A percentile compares a stretch with the other conserved stretches of the same genome.
Evolutionary conservation across 1,140 invertebrate species (phyloP).

Genomic region (Papilio machaon): DNA sequence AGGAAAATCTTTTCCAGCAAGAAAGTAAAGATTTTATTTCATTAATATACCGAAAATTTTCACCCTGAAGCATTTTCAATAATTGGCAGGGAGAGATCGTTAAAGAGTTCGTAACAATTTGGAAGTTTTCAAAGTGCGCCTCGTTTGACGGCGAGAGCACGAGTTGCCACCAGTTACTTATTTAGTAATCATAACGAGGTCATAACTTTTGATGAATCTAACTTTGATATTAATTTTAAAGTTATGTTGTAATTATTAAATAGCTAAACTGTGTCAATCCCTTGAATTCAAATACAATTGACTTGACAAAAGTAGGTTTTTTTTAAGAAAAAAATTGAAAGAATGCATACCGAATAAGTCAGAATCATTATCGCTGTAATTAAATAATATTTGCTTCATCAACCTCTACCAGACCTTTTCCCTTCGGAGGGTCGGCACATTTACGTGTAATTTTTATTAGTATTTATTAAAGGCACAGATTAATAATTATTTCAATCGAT

Average conservation of each 20-base stretch:
- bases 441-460: no score
- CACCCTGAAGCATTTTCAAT: background rate
- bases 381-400: no score
- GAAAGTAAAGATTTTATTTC: background rate
- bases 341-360: no score
- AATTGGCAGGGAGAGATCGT: background rate
- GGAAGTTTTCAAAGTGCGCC: background rate
- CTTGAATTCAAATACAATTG: background rate
- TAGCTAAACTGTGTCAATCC: background rate
- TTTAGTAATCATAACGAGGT: background rate
- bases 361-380: no score
- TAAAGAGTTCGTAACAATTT: conserved; percentile 5
- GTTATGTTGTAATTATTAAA: background rate
- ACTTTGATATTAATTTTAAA: background rate
- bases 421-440: no score
- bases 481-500: no score
- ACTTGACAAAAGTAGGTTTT: background rate
- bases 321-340: no score
- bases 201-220: background rate
- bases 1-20: background rate
- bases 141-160: background rate
- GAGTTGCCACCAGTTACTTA: background rate
- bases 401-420: no score
- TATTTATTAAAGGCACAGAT: no score
- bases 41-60: background rate